Base-by-base conservation (phyloP, 2,113 vertebrate species). In the Xiphias gladius region DNA sequence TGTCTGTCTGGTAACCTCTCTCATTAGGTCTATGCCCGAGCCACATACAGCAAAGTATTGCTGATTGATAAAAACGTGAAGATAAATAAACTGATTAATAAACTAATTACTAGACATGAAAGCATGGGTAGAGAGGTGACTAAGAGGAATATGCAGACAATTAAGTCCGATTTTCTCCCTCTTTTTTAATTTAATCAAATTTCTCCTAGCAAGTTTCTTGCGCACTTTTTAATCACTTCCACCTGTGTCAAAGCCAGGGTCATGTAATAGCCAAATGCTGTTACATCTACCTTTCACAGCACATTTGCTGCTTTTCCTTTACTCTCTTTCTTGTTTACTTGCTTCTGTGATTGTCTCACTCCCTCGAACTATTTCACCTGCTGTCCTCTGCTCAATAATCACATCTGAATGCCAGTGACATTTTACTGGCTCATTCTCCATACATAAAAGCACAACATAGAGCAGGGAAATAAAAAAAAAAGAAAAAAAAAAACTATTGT, bases 341-440 rank as follows among this genome's bases (percentile, higher is more conserved):
- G n/a, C n/a, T 35, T n/a, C 2, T 65, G 1, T 80, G 24, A 65
- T 78, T 77, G n/a, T 78, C 66, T 85, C 41, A 59, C 32, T 67
- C 58, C n/a, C 48, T 80, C 14, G 1, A 81, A 43, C 61, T 64
- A 22, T 76, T 73, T 61, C 73, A 73, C 87, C 85, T 72, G 81
- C 88, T 76, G 82, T 79, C 80, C 39, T 65, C 78, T 77, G 68
- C 73, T 90, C 91, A 86, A 87, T 89, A 88, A 83, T 85, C 73
- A 82, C 83, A 43, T 75, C 69, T 85, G 79, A 86, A 73, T 85
- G 77, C 87, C 67, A 35, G 37, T 93, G 87, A 87, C 88, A 89
- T 94, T 91, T 91, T 55, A 73, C 80, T 26, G 55, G 12, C 73
- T 88, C 72, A 76, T 85, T 89, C 69, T 41, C 71, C 58, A 32